A percentile compares a stretch with the other conserved stretches of the same genome.
Evolutionary conservation across 2,113 vertebrate genomes (phyloP).

Genomic region (Channa argus): DNA sequence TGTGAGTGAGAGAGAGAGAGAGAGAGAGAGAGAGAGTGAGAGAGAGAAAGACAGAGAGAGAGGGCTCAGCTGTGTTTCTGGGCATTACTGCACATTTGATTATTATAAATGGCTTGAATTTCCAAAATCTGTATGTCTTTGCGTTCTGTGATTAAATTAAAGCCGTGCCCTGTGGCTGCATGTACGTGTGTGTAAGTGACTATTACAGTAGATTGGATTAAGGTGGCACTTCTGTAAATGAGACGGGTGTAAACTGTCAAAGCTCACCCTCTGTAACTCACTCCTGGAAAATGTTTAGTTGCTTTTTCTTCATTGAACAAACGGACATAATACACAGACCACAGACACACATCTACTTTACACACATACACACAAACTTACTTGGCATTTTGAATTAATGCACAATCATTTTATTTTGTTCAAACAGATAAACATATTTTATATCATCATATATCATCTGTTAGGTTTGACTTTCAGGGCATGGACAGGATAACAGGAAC

Average conservation of each 20-base stretch:
- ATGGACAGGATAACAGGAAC: constrained; percentile 1
- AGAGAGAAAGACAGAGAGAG: constrained; percentile 20
- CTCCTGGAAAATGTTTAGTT: constrained; percentile 30
- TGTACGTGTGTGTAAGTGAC: constrained; percentile 30
- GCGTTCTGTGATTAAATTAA: constrained; percentile 62
- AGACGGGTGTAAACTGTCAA: constrained; percentile 55
- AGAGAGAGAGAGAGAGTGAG: constrained; percentile 13
- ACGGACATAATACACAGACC: not conserved
- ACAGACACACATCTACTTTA: not conserved
- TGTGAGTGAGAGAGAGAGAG: constrained; percentile 9
- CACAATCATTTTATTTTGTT: constrained; percentile 13
- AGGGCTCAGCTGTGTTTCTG: constrained; percentile 62
- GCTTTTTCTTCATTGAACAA: constrained; percentile 13
- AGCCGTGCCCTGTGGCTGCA: constrained; percentile 45
- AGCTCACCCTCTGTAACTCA: constrained; percentile 22
- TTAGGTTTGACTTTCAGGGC: not conserved
- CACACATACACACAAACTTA: not conserved
- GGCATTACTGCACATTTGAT: constrained; percentile 64
- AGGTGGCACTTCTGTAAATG: constrained; percentile 66
- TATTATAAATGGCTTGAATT: constrained; percentile 71
- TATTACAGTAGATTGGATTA: constrained; percentile 67
- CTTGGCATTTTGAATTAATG: not conserved
- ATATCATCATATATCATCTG: too few relatives aligned
- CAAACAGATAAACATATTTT: not conserved
- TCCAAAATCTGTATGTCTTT: constrained; percentile 54